Base-by-base conservation (phyloP, 2,888 invertebrate genomes). In the Campoplex capitator region DNA sequence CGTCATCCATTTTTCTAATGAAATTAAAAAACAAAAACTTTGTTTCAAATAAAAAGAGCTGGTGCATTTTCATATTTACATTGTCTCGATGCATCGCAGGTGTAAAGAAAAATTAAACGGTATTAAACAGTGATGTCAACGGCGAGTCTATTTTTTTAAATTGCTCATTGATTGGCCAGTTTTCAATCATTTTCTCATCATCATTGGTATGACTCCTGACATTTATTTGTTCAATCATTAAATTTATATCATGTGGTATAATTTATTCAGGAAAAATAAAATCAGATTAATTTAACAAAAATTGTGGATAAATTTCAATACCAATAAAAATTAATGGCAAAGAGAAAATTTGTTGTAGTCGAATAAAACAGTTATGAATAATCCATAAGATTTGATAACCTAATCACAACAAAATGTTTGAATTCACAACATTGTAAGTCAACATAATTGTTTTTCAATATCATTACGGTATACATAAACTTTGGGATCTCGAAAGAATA, bases 1-100 rank as follows among this genome's bases (percentile, higher is more conserved):
- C 93, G 42, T 88, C 89, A 74, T 94, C 94, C 94, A 94, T 94
- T 65, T 81, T 90, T 42, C 90, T 90, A 28, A 32, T 16, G 4
- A 16, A 32, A 32, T 62, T 28, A 68, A 16, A 28, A 84, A 77
- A 56, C n/a, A 65, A 68, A 82, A 48, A 71, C 67, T 42, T 45
- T 45, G 1, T 9, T 42, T 62, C 32, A 32, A 38, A 38, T 38
- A 9, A 7, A 11, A 28, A 9, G 3, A 18, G 28, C 6, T 1
- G 32, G 16, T 2, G 16, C 0, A 51, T 32, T 32, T 13, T 18
- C 16, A 48, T 13, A 23, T 13, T 6, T 0, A 8, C 18, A 18
- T 28, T 71, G 1, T 13, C 3, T 7, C 16, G 16, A 51, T 7
- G 8, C 38, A 8, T 9, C 2, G 18, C 6, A 7, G 4, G 7